Evolutionary conservation across 2,888 invertebrate species (phyloP), one percentile per base, ranked within the genome.

Genomic region (Rhagium mordax): DNA sequence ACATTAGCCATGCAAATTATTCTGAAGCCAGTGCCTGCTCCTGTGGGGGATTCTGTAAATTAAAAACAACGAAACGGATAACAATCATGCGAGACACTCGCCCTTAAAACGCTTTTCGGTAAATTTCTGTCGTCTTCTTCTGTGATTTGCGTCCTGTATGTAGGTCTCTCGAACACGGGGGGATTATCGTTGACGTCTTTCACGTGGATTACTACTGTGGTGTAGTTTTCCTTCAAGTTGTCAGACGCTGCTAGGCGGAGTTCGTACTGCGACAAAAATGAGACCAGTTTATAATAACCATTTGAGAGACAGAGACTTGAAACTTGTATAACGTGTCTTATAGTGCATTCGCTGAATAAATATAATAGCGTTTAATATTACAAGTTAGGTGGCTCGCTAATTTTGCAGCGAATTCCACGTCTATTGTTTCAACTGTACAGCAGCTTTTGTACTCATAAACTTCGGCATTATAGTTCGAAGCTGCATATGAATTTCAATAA

Each of bases 161-260:
- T 96, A 66, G 97, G 97, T 80, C 97, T 90, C 89, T 97, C 96
- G 89, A 99, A 99, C 82, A 96, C 96, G 2, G 98, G 98, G 55
- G 98, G 96, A 90, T 98, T 98, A 91, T 99, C 98, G 89, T 98
- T 98, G 81, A 98, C 97, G 88, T 99, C 98, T 89, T 97, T 98
- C 84, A 98, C 96, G 89, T 97, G 96, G 85, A 98, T 98, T 85
- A 98, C 97, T 80, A 98, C 98, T 49, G 96, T 97, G 53, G 98
- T 98, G 90, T 96, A 96, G 92, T 98, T 98, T 89, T 98, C 98
- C 90, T 97, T 97, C 87, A 97, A 91, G 91, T 98, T 98, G 90
- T 97, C 96, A 78, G 98, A 97, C 68, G 97, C 97, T 74, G 98
- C 97, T 89, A 97, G 90, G 87, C 96, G 94, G 88, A 97, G 92